Evolutionary conservation across 2,113 vertebrate species (phyloP), one percentile per base, ranked within the genome.

Genomic region (Terrapene triunguis): DNA sequence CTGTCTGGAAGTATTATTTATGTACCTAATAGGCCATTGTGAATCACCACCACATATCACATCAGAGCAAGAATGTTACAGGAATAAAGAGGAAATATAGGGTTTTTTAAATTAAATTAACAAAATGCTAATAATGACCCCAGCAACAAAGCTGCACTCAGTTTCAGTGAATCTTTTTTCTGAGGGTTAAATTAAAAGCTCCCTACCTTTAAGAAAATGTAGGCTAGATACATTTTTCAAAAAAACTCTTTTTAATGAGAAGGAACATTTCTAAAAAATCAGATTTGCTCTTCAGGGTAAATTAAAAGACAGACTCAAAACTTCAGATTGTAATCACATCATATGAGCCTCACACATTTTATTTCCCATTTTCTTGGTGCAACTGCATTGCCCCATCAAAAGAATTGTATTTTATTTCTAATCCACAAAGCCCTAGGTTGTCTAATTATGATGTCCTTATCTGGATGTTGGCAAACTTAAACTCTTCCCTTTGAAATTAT

Each of bases 401-500:
- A 87, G 69, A 50, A 76, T 44, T 92, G 95, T 3, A 89, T 86
- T 97, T 98, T 97, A 96, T 96, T 97, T 95, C 96, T 89, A 97
- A 97, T 55, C 90, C 92, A 97, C 97, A 98, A 97, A 98, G 97
- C 81, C 42, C 92, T 88, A 76, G 93, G 94, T 95, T 98, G 97
- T 98, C 89, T 88, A 90, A 81, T 89, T 94, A 95, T 76, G 38
- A 84, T 92, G 96, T 96, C 94, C 96, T 96, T 97, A 98, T 97
- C 95, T 80, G 87, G 93, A 80, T 97, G 95, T 98, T 98, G 98
- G 98, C 98, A 98, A 96, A 98, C 96, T 85, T 54, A 27, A 97
- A 89, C 95, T 97, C 97, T 96, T 95, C 97, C 97, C 98, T 98
- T 98, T 98, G 92, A 98, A 98, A 98, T 95, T 96, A 98, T 98